phyloP scores from a whole-genome alignment of 2,888 invertebrate species.

The Tachina lurida region DNA sequence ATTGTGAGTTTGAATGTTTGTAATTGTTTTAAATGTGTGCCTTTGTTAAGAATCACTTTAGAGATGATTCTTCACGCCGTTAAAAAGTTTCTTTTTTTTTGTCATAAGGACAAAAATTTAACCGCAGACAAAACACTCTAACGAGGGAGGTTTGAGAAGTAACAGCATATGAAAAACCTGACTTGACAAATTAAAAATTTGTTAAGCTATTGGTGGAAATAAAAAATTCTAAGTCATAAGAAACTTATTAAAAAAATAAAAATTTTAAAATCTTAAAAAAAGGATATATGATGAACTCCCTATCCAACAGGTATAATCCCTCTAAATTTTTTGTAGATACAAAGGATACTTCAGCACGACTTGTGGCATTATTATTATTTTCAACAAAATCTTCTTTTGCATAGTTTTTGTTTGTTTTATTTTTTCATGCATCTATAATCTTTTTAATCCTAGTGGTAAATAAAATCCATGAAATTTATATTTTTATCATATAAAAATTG shows the following conservation, averaged over 20 bases:
- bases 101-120: neutral
- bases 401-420: no score
- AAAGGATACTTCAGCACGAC: neutral
- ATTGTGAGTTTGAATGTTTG: constrained; percentile 8
- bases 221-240: no score
- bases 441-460: neutral
- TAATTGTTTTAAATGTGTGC: constrained; percentile 52
- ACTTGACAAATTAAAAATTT: no score
- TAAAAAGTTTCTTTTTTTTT: constrained; percentile 4
- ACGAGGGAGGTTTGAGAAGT: neutral
- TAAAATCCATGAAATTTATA: no score
- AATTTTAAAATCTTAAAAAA: no score
- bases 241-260: no score
- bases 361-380: neutral
- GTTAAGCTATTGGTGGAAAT: no score
- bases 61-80: constrained; percentile 35
- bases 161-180: neutral
- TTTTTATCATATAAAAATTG: no score
- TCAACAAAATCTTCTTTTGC: neutral
- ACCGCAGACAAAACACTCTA: neutral
- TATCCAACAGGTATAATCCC: neutral
- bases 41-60: constrained; percentile 64
- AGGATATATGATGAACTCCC: neutral
- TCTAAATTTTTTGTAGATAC: neutral
- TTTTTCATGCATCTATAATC: neutral